Percentiles rank a stretch among this genome's conserved stretches.
These are phyloP conservation scores for Muscina levida DNA, from an alignment of 2,888 invertebrate species.

Conservation along the genomic window DNA sequence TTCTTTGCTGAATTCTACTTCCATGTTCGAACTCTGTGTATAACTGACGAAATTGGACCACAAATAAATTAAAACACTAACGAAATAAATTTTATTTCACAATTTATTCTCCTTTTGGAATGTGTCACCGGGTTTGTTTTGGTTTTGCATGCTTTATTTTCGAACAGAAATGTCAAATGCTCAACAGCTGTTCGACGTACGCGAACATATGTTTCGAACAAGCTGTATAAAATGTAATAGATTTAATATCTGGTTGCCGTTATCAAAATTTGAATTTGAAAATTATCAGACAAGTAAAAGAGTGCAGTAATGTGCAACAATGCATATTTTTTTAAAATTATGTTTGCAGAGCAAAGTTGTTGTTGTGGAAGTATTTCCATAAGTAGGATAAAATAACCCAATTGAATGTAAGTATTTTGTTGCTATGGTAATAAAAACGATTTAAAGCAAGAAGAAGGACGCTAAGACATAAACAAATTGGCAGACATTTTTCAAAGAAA, in stretches of 20 bases:
- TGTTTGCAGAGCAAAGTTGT: too few species aligned
- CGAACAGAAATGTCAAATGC: conserved; percentile 40
- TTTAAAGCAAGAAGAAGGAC: too few species aligned
- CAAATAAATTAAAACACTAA: background rate
- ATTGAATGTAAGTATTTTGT: too few species aligned
- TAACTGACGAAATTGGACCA: conserved; percentile 3
- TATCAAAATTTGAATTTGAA: conserved; percentile 1
- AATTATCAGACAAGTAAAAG: too few species aligned
- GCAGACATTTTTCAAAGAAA: too few species aligned
- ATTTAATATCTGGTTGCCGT: conserved; percentile 29
- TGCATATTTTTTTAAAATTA: too few species aligned
- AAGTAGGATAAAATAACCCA: too few species aligned
- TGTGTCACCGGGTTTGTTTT: conserved; percentile 49
- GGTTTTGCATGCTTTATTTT: conserved; percentile 40
- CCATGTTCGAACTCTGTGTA: conserved; percentile 71
- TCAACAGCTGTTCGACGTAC: conserved; percentile 21
- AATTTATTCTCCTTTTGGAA: background rate
- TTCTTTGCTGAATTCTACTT: conserved; percentile 82
- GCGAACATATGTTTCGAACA: conserved; percentile 54
- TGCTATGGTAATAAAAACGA: too few species aligned
- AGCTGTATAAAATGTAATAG: conserved; percentile 59
- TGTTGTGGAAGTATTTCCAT: too few species aligned
- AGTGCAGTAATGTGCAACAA: too few species aligned
- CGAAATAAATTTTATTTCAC: background rate
- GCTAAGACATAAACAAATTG: too few species aligned